These are phyloP conservation scores for Cabera pusaria DNA, from an alignment of 2,888 invertebrate species.

Conservation along the genomic window DNA sequence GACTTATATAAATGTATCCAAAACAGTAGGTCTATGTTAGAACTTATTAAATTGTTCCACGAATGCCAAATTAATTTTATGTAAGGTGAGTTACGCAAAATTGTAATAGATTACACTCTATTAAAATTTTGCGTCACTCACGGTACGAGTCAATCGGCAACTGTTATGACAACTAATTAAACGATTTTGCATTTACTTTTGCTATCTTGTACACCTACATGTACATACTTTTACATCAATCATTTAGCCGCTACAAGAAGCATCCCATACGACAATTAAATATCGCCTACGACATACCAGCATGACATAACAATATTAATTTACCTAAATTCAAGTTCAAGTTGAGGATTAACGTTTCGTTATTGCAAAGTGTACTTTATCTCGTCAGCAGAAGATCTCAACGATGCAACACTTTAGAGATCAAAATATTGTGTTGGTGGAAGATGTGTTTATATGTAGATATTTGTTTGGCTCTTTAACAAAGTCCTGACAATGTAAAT, in stretches of 20 bases:
- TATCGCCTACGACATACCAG: constrained; percentile 25
- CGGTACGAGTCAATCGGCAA: no score
- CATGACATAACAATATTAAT: constrained; percentile 35
- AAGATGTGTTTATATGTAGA: constrained; percentile 22
- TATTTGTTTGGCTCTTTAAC: constrained; percentile 29
- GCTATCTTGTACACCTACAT: neutral
- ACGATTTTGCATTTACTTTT: no score
- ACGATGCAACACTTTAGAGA: neutral
- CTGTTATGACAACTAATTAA: no score
- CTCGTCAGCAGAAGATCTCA: constrained; percentile 1
- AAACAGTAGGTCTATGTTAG: no score
- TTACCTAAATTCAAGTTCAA: constrained; percentile 43
- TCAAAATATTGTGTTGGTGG: constrained; percentile 33
- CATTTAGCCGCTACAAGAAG: constrained; percentile 17
- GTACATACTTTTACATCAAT: no score
- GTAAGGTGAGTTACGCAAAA: no score
- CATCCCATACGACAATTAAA: constrained; percentile 17
- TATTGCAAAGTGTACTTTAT: constrained; percentile 19
- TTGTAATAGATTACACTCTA: no score
- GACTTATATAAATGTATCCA: no score
- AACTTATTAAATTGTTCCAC: no score
- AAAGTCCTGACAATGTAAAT: constrained; percentile 3
- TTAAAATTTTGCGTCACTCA: no score
- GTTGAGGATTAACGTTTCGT: constrained; percentile 29
- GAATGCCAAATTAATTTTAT: no score